A percentile compares a stretch with the other conserved stretches of the same genome.
Evolutionary conservation across 2,888 invertebrate species (phyloP).

Genomic region (Spilosoma lubricipeda): DNA sequence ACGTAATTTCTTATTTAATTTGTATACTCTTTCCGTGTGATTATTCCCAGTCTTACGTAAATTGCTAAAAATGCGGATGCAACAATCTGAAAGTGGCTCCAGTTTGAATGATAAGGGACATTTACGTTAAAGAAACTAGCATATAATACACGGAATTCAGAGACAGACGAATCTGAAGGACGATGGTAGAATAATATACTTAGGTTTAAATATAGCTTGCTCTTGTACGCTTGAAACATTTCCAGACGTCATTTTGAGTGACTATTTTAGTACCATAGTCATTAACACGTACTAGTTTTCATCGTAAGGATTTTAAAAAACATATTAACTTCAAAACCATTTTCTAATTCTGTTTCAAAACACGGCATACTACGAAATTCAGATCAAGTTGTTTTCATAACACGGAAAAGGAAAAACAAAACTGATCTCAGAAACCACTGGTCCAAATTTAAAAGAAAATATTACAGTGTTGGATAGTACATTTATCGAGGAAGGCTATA

Average conservation of each 20-base stretch:
- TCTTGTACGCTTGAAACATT: slow-evolving; percentile 18
- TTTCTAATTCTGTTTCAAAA: neutral
- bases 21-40: neutral
- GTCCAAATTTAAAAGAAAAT: no score
- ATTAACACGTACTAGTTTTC: slow-evolving; percentile 19
- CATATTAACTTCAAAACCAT: neutral
- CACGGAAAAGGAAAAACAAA: neutral
- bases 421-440: no score
- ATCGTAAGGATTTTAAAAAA: slow-evolving; percentile 16
- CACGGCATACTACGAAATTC: neutral
- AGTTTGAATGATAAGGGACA: neutral
- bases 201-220: slow-evolving; percentile 15
- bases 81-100: neutral
- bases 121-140: neutral
- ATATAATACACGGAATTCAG: neutral
- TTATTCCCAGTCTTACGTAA: neutral
- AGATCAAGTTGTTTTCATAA: neutral
- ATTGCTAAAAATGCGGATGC: neutral
- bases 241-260: slow-evolving; percentile 13
- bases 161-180: slow-evolving; percentile 12
- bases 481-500: no score
- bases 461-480: no score
- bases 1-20: slow-evolving; percentile 21
- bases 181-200: slow-evolving; percentile 12
- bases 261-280: slow-evolving; percentile 35